These are phyloP conservation scores for Vidua chalybeata DNA, from an alignment of 2,113 vertebrate species.

Conservation along the genomic window DNA sequence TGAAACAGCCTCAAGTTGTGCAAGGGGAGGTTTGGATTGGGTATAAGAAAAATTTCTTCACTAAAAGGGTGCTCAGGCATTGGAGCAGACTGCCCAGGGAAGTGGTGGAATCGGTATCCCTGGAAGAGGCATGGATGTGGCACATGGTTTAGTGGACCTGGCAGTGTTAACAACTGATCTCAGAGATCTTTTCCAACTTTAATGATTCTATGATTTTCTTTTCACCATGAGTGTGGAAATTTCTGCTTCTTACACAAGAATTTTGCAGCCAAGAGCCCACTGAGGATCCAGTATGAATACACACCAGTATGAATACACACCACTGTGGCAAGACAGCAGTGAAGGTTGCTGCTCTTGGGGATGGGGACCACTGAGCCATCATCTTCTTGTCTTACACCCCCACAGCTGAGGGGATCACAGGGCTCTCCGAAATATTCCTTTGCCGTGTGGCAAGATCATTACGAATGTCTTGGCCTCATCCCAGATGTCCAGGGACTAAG, in stretches of 20 bases:
- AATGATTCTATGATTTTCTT: not conserved
- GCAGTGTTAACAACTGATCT: not conserved
- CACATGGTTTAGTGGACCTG: not conserved
- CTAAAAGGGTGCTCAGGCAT: not conserved
- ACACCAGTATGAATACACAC: not conserved
- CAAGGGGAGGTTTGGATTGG: not conserved
- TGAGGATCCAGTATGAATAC: not conserved
- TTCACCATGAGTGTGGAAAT: accelerated
- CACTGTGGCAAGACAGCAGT: not conserved
- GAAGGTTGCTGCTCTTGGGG: not conserved
- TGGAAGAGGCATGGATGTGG: not conserved
- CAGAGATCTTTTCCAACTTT: not conserved
- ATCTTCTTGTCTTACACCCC: not conserved
- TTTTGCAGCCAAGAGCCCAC: not conserved
- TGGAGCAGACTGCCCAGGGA: not conserved
- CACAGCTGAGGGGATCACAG: not conserved
- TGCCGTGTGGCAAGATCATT: not conserved
- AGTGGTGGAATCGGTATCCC: not conserved
- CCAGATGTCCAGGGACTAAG: not conserved
- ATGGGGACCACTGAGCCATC: not conserved
- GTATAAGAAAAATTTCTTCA: not conserved
- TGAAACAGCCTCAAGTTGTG: not conserved
- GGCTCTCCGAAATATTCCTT: not conserved
- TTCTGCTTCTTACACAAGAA: not conserved
- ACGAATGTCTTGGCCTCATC: not conserved